Evolutionary conservation across 2,113 vertebrate species (phyloP).

Genomic region (Indicator maculatus): DNA sequence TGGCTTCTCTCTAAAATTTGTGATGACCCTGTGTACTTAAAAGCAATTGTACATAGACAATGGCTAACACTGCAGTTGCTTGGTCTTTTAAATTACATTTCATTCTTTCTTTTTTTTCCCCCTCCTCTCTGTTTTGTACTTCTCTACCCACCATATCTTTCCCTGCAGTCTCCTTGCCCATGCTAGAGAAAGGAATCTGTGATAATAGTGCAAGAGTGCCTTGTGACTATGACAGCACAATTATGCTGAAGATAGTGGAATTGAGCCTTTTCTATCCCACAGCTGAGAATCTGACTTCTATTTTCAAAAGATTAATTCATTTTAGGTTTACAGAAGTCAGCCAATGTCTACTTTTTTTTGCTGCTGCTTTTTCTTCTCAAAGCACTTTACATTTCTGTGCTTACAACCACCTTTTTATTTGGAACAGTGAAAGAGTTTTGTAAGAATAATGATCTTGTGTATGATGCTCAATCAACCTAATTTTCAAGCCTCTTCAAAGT

Average conservation of each 20-base stretch:
- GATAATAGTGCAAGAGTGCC: background rate
- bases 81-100: background rate
- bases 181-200: background rate
- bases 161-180: background rate
- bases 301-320: constrained; percentile 48
- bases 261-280: constrained; percentile 16
- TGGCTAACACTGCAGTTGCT: background rate
- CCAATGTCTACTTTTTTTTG: constrained; percentile 33
- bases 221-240: background rate
- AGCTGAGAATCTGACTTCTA: constrained; percentile 29
- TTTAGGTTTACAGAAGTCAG: constrained; percentile 24
- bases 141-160: background rate
- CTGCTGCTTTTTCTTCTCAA: constrained; percentile 41
- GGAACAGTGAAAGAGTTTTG: background rate
- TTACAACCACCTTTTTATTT: background rate
- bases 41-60: background rate
- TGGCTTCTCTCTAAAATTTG: background rate
- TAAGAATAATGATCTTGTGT: constrained; percentile 8
- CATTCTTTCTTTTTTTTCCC: background rate
- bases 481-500: constrained; percentile 42
- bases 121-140: background rate
- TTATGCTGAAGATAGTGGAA: constrained; percentile 17
- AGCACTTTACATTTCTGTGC: constrained; percentile 12
- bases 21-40: background rate
- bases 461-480: constrained; percentile 39